These are phyloP conservation scores for Hypotaenidia okinawae DNA, from an alignment of 2,797 vertebrate genomes.

Conservation along the genomic window DNA sequence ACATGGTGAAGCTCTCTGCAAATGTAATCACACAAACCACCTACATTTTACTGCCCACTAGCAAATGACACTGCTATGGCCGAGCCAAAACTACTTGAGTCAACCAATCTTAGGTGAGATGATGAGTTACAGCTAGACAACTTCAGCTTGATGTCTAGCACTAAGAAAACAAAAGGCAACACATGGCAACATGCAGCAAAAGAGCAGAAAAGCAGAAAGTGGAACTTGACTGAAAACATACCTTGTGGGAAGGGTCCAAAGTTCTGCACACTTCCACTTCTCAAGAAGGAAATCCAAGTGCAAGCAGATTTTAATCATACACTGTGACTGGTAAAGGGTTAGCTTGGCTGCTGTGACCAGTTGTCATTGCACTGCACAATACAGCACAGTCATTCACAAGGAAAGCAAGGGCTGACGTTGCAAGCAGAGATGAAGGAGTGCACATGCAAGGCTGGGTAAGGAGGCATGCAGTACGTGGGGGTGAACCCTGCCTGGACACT, in stretches of 20 bases:
- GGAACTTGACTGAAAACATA: constrained; percentile 21
- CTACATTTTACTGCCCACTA: not conserved
- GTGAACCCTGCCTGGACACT: constrained; percentile 9
- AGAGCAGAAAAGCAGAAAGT: not conserved
- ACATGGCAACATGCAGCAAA: not conserved
- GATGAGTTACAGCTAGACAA: not conserved
- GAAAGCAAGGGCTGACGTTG: not conserved
- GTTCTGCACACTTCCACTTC: constrained; percentile 11
- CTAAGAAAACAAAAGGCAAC: not conserved
- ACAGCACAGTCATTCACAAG: not conserved
- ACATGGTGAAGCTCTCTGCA: not conserved
- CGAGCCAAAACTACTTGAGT: not conserved
- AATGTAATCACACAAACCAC: not conserved
- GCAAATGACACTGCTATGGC: not conserved
- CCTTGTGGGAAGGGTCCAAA: constrained; percentile 34
- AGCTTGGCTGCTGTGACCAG: not conserved
- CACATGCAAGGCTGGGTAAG: constrained; percentile 15
- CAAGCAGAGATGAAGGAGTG: constrained; percentile 14
- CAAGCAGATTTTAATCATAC: constrained; percentile 19
- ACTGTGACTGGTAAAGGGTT: constrained; percentile 4
- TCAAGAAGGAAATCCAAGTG: constrained; percentile 3
- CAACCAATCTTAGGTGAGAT: not conserved
- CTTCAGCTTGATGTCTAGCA: not conserved
- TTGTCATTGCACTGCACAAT: not conserved
- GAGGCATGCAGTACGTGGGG: not conserved